Evolutionary conservation across 2,888 invertebrate species (phyloP).

Genomic region (Meiosimyza platycephala): DNA sequence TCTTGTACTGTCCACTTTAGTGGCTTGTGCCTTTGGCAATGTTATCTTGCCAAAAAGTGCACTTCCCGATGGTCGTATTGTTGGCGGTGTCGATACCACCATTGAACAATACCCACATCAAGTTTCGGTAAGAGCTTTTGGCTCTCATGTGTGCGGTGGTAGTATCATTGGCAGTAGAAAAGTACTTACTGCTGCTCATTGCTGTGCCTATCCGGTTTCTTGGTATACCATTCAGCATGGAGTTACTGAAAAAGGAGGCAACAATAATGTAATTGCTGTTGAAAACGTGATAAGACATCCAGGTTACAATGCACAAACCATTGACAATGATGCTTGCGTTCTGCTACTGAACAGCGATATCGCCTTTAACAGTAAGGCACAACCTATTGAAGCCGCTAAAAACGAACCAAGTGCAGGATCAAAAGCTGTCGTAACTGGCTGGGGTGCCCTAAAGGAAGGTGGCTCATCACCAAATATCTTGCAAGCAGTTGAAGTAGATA

Average conservation of each 20-base stretch:
- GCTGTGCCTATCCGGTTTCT: constrained; percentile 35
- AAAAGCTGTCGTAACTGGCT: constrained; percentile 54
- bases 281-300: constrained; percentile 28
- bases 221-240: constrained; percentile 40
- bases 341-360: constrained; percentile 14
- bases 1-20: not conserved
- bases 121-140: constrained; percentile 39
- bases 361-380: constrained; percentile 56
- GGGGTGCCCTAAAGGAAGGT: constrained; percentile 53
- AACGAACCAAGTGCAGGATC: constrained; percentile 49
- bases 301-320: constrained; percentile 27
- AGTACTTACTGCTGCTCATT: constrained; percentile 58
- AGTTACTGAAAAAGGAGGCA: constrained; percentile 24
- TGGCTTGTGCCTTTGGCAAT: constrained; percentile 11
- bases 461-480: constrained; percentile 46
- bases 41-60: constrained; percentile 13
- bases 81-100: constrained; percentile 43
- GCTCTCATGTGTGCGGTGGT: constrained; percentile 51
- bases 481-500: constrained; percentile 53
- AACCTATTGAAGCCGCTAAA: constrained; percentile 73
- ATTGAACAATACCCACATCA: constrained; percentile 43
- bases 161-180: constrained; percentile 51
- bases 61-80: constrained; percentile 43
- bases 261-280: constrained; percentile 29
- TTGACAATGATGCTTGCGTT: constrained; percentile 40